Percentiles rank a stretch among this genome's conserved stretches.
phyloP scores from a whole-genome alignment of 2,797 vertebrate species.

The Parauchenoglanis punctatus region DNA sequence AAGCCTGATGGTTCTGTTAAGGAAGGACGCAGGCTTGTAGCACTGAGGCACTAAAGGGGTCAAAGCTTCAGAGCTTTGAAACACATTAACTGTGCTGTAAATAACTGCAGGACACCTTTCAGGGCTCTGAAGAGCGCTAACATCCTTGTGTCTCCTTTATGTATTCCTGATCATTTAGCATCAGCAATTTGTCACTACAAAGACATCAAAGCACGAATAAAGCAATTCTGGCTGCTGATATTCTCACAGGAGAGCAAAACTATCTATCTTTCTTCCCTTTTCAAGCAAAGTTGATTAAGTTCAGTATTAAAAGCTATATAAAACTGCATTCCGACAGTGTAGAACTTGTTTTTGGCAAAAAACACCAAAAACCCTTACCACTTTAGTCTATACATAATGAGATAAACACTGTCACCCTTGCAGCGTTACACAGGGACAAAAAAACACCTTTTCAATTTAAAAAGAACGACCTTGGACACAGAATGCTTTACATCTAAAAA shows the following conservation, averaged over 20 bases:
- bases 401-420: background rate
- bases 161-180: background rate
- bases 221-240: background rate
- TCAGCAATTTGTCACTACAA: slow-evolving; percentile 4
- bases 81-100: background rate
- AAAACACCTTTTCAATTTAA: background rate
- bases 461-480: background rate
- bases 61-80: background rate
- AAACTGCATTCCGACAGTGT: background rate
- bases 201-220: background rate
- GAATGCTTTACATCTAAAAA: background rate
- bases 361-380: background rate
- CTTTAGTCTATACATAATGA: background rate
- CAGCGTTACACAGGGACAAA: background rate
- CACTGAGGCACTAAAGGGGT: background rate
- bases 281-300: no score
- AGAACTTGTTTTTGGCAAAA: background rate
- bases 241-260: background rate
- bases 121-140: background rate
- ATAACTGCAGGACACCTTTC: slow-evolving; percentile 1
- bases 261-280: background rate
- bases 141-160: no score
- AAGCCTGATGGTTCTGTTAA: background rate
- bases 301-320: background rate
- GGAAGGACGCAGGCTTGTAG: background rate